phyloP scores from a whole-genome alignment of 1,140 invertebrate species.

The Homarus americanus region DNA sequence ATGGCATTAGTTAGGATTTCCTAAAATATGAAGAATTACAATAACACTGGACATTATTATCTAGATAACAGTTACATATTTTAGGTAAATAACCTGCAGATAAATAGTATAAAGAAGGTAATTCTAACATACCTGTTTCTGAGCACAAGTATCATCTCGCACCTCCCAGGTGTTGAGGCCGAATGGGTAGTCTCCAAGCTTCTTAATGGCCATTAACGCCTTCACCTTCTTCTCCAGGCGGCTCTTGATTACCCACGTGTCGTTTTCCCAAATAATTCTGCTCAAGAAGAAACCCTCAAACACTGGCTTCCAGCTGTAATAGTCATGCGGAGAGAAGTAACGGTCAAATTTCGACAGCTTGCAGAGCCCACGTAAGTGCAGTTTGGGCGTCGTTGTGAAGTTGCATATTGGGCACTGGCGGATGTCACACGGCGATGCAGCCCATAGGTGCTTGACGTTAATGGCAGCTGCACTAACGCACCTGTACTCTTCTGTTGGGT shows the following conservation, averaged over 20 bases:
- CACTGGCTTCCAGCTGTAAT: background rate
- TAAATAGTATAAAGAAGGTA: too few species aligned
- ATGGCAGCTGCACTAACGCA: background rate
- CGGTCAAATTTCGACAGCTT: background rate
- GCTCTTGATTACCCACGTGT: constrained; percentile 12
- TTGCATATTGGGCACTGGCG: background rate
- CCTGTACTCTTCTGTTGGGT: background rate
- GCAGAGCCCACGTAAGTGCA: background rate
- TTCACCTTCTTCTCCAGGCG: background rate
- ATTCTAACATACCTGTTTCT: background rate
- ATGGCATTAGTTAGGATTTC: too few species aligned
- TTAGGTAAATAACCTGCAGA: too few species aligned
- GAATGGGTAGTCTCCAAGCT: background rate
- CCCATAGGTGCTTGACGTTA: background rate
- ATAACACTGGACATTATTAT: too few species aligned
- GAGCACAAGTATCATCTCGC: background rate
- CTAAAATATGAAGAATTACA: too few species aligned
- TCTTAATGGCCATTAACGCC: background rate
- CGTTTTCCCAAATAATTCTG: constrained; percentile 10
- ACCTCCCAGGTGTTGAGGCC: background rate
- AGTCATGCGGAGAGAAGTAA: background rate
- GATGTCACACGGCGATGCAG: background rate
- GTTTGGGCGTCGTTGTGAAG: background rate
- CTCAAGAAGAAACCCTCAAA: background rate
- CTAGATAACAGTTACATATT: too few species aligned